Evolutionary conservation across 1,140 invertebrate species (phyloP).

Genomic region (Panulirus ornatus): DNA sequence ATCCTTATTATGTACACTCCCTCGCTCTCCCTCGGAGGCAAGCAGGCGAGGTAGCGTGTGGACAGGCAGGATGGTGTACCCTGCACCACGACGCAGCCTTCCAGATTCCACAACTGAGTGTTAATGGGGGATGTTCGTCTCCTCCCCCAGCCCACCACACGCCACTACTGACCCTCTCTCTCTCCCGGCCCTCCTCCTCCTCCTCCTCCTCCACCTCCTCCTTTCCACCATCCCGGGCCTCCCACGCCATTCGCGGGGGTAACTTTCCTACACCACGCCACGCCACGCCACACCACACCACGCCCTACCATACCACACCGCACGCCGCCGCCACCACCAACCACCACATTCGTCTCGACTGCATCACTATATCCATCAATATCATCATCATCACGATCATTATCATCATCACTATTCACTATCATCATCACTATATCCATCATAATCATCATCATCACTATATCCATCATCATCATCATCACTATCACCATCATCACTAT

Average conservation of each 20-base stretch:
- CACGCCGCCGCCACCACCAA: background rate
- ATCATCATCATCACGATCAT: background rate
- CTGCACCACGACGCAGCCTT: too few species aligned
- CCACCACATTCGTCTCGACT: background rate
- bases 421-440: background rate
- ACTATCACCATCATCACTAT: background rate
- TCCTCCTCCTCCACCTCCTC: background rate
- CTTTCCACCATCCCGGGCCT: background rate
- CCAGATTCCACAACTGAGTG: too few species aligned
- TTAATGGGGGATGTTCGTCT: too few species aligned
- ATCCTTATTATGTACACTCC: too few species aligned
- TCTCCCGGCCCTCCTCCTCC: background rate
- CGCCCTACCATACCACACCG: background rate
- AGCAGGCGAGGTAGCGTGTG: too few species aligned
- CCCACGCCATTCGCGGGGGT: too few species aligned
- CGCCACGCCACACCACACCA: too few species aligned
- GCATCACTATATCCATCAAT: background rate
- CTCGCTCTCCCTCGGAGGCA: too few species aligned
- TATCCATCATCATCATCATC: background rate
- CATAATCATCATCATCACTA: background rate
- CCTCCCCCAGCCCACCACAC: background rate
- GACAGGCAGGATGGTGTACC: too few species aligned
- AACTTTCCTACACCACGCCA: too few species aligned
- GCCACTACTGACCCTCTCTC: background rate
- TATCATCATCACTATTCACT: background rate